Conservation (phyloP, 1,140 invertebrate species). For the Nephila pilipes region DNA sequence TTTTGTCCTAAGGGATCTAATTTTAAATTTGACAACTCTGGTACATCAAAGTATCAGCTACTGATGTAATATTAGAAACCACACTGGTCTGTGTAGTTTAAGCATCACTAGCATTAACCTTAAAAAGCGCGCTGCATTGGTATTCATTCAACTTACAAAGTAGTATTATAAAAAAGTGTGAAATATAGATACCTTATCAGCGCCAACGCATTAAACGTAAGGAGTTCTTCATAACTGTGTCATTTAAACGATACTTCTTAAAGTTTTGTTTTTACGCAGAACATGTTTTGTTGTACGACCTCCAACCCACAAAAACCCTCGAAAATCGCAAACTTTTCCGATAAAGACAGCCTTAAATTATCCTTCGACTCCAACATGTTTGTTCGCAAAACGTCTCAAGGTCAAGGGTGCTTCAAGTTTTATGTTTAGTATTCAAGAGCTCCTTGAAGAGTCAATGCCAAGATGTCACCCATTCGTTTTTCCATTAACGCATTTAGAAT, state of each 20-base stretch:
- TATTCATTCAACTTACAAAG: no score
- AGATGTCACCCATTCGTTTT: slow-evolving; percentile 15
- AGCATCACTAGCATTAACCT: no score
- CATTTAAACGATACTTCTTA: background rate
- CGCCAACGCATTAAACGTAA: background rate
- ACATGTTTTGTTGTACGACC: background rate
- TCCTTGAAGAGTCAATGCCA: slow-evolving; percentile 18
- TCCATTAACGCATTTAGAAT: background rate
- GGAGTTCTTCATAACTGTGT: background rate
- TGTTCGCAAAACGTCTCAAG: background rate
- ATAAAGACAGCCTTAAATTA: background rate
- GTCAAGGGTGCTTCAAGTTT: background rate
- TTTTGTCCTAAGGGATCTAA: no score
- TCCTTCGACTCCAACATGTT: background rate
- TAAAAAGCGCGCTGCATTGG: no score
- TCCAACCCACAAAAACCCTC: background rate
- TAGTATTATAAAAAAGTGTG: no score
- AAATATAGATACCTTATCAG: no score
- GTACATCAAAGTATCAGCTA: no score
- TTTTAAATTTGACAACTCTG: no score
- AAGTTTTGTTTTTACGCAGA: background rate
- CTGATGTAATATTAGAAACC: no score
- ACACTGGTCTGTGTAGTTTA: no score
- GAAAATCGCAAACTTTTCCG: background rate
- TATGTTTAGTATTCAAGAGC: slow-evolving; percentile 8